Conservation (phyloP, 1,140 invertebrate species). For the Drosophila melanogaster region DNA sequence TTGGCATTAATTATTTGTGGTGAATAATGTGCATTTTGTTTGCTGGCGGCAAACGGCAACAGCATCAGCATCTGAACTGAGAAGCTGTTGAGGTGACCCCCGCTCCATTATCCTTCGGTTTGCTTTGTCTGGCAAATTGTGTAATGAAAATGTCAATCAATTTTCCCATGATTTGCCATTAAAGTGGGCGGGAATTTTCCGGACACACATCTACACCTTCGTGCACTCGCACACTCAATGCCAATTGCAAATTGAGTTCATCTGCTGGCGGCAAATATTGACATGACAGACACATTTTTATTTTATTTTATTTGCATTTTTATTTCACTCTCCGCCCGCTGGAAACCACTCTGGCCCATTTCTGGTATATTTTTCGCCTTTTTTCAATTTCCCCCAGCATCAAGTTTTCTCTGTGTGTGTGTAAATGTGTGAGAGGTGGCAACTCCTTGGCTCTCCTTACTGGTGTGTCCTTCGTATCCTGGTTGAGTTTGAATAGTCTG, state of each 20-base stretch:
- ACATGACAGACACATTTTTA: slow-evolving; percentile 83
- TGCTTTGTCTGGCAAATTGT: slow-evolving; percentile 77
- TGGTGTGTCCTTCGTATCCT: slow-evolving; percentile 23
- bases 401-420: slow-evolving; percentile 29
- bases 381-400: slow-evolving; percentile 54
- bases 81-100: slow-evolving; percentile 21
- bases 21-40: slow-evolving; percentile 76
- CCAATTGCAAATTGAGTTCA: slow-evolving; percentile 83
- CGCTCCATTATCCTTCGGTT: slow-evolving; percentile 46
- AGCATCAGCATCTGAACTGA: slow-evolving; percentile 34
- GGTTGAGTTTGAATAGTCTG: not conserved
- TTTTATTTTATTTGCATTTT: slow-evolving; percentile 84
- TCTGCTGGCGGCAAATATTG: slow-evolving; percentile 83
- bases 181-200: slow-evolving; percentile 51
- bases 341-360: slow-evolving; percentile 10
- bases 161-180: slow-evolving; percentile 79
- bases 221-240: slow-evolving; percentile 56
- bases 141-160: slow-evolving; percentile 83
- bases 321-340: slow-evolving; percentile 64
- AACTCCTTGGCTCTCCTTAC: slow-evolving; percentile 50
- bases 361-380: slow-evolving; percentile 31
- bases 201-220: slow-evolving; percentile 41
- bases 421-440: not conserved
- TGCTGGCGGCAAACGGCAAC: slow-evolving; percentile 42
- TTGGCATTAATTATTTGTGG: slow-evolving; percentile 77